These are phyloP conservation scores for Synergus japonicus DNA, from an alignment of 2,888 invertebrate species.

Conservation along the genomic window DNA sequence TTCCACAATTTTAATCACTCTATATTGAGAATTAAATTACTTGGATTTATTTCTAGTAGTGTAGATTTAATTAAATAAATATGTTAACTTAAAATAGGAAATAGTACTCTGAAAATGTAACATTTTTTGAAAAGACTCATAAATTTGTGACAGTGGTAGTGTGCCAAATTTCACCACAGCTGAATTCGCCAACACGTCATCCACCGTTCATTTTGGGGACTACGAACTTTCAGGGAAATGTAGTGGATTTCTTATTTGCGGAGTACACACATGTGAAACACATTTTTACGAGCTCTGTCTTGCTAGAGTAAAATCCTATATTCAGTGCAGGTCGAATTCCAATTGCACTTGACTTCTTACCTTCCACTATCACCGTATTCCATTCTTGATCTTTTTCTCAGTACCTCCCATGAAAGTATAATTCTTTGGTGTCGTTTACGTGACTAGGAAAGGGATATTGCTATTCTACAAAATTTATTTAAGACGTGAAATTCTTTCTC, in stretches of 20 bases:
- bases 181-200: neutral
- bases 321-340: slow-evolving; percentile 28
- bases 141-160: neutral
- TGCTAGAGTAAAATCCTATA: slow-evolving; percentile 8
- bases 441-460: slow-evolving; percentile 6
- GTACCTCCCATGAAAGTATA: slow-evolving; percentile 25
- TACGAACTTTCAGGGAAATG: slow-evolving; percentile 14
- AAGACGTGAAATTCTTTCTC: neutral
- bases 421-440: slow-evolving; percentile 14
- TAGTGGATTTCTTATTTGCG: neutral
- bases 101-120: neutral
- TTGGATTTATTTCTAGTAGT: no score
- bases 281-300: slow-evolving; percentile 20
- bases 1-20: no score
- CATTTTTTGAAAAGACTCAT: neutral
- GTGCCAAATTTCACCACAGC: neutral
- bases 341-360: slow-evolving; percentile 17
- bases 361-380: slow-evolving; percentile 21
- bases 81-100: no score
- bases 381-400: slow-evolving; percentile 10
- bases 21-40: no score
- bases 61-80: neutral
- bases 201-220: neutral
- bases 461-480: neutral
- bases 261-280: neutral